phyloP scores from a whole-genome alignment of 2,888 invertebrate genomes.

The Dicranocentrus wangi region DNA sequence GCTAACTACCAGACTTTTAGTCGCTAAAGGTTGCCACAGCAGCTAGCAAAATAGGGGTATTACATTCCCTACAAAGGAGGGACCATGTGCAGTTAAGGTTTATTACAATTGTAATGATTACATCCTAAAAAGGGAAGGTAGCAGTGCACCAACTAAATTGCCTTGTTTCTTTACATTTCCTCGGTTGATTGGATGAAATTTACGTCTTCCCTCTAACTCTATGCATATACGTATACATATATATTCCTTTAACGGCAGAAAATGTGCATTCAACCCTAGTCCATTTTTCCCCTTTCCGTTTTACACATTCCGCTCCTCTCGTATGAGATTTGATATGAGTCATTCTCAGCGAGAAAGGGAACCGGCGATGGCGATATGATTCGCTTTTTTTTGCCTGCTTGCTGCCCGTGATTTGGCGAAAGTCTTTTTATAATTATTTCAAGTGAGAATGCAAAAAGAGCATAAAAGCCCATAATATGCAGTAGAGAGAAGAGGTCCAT shows the following conservation, averaged over 20 bases:
- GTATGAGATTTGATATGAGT: slow-evolving; percentile 7
- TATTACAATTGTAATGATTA: slow-evolving; percentile 23
- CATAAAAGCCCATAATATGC: background rate
- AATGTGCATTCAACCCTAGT: no score
- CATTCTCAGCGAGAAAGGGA: background rate
- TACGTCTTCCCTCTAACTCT: background rate
- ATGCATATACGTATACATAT: background rate
- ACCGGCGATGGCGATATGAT: background rate
- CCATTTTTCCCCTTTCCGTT: background rate
- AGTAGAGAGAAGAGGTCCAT: slow-evolving; percentile 30
- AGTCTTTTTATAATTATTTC: no score
- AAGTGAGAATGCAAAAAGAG: background rate
- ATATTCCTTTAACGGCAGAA: no score
- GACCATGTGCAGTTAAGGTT: slow-evolving; percentile 18
- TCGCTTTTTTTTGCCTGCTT: background rate
- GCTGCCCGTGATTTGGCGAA: background rate
- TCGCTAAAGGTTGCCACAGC: background rate
- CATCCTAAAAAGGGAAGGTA: background rate
- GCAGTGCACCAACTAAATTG: slow-evolving; percentile 6
- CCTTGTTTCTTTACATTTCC: slow-evolving; percentile 29
- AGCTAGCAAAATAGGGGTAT: background rate
- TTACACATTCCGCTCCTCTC: background rate
- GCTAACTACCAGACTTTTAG: no score
- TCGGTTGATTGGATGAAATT: slow-evolving; percentile 24
- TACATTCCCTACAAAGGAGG: background rate